Conservation (phyloP, 1,140 invertebrate species). For the Solenopsis invicta region DNA sequence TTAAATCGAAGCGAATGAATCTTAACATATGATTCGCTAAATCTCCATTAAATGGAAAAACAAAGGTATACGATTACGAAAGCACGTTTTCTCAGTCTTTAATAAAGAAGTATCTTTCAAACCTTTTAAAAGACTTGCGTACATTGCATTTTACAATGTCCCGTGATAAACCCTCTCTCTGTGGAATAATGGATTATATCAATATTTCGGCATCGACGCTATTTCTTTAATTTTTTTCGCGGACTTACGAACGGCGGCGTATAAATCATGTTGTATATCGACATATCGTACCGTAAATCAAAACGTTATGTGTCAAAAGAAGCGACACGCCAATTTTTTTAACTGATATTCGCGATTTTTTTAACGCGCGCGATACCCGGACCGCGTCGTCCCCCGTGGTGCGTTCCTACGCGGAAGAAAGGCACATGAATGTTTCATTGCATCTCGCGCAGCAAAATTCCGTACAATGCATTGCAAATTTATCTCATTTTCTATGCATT, state of each 20-base stretch:
- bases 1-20: slow-evolving; percentile 12
- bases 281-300: slow-evolving; percentile 30
- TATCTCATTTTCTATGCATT: slow-evolving; percentile 66
- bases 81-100: neutral
- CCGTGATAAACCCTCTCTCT: neutral
- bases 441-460: slow-evolving; percentile 57
- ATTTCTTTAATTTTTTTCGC: slow-evolving; percentile 27
- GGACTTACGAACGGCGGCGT: neutral
- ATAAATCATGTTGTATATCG: slow-evolving; percentile 29
- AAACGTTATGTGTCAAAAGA: slow-evolving; percentile 43
- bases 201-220: neutral
- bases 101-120: neutral
- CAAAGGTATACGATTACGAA: neutral
- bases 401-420: slow-evolving; percentile 29
- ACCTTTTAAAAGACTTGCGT: neutral
- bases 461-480: slow-evolving; percentile 65
- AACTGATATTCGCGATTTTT: slow-evolving; percentile 50
- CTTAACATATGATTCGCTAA: slow-evolving; percentile 3
- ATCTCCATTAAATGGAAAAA: neutral
- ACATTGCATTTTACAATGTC: no score
- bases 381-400: neutral
- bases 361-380: slow-evolving; percentile 32
- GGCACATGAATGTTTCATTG: slow-evolving; percentile 61
- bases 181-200: neutral
- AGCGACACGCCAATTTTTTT: slow-evolving; percentile 47